Evolutionary conservation across 2,113 vertebrate genomes (phyloP), one percentile per base, ranked within the genome.

Genomic region (Chloropsis hardwickii): DNA sequence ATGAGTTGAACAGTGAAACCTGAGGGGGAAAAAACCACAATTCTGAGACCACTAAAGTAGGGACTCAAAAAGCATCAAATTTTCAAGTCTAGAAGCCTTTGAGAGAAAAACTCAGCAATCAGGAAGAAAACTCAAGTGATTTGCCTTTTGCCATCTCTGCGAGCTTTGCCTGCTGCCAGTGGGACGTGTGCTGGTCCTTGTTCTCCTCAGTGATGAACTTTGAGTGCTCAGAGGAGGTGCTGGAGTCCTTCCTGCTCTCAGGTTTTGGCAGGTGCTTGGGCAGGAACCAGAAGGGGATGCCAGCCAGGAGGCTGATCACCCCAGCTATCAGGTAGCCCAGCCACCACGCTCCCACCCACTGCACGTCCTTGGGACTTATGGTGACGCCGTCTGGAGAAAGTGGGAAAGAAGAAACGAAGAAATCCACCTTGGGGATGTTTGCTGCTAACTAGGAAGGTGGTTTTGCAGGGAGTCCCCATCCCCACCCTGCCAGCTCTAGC

Each of bases 281-380:
- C 89, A 99, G 97, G 96, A 99, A 99, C 99, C 99, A 99, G 96
- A 99, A 99, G 27, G 99, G 99, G 62, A 99, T 94, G 14, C 98
- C 97, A 2, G 98, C 98, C 58, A 99, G 86, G 40, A 99, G 31
- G 5, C 98, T 99, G 77, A 99, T 79, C 40, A 66, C 29, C 8
- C 99, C 99, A 11, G 99, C 98, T 58, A 99, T 98, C n/a, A 99
- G 96, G 96, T 99, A 99, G 10, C 99, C 99, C 57, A 99, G 98
- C 99, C 99, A 99, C 99, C 99, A 99, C 5, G 99, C 99, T 10
- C 99, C 99, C 6, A 99, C 99, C 99, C 99, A 99, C 90, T 98
- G 98, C 14, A 97, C 96, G 6, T 99, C 99, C 71, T 98, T 97
- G 9, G 98, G 98, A 53, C 98, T 98, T 44, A 99, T 98, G 3